Evolutionary conservation across 2,113 vertebrate species (phyloP).

Genomic region (Nothoprocta perdicaria): DNA sequence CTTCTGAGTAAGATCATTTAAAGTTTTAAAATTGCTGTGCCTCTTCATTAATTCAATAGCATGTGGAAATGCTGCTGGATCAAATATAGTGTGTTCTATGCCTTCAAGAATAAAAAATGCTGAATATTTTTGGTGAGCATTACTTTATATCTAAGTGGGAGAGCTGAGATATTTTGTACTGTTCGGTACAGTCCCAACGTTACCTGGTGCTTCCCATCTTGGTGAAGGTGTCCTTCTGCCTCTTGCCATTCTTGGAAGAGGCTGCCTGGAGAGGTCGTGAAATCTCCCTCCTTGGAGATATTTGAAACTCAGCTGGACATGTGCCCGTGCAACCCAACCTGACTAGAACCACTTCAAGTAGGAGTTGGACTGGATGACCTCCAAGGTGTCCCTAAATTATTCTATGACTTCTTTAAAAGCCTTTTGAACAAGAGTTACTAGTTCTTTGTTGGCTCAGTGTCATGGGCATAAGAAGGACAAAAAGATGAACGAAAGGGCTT

Average conservation of each 20-base stretch:
- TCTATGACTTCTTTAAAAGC: not conserved
- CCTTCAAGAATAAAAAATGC: not conserved
- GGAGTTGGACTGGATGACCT: not conserved
- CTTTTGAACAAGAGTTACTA: not conserved
- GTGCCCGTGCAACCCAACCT: not conserved
- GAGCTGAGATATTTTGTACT: not conserved
- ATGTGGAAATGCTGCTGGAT: not conserved
- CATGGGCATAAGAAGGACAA: not conserved
- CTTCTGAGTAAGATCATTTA: not conserved
- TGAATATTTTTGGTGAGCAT: not conserved
- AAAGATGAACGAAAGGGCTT: not conserved
- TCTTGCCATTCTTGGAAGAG: not conserved
- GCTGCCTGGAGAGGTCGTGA: not conserved
- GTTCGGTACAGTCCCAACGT: rapidly evolving
- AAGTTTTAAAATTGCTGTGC: not conserved
- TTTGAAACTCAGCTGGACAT: not conserved
- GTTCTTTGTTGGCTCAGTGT: not conserved
- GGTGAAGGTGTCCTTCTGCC: rapidly evolving
- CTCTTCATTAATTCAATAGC: not conserved
- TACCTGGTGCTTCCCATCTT: not conserved
- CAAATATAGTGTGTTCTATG: not conserved
- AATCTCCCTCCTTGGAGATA: not conserved
- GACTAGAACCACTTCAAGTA: not conserved
- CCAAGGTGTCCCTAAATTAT: not conserved
- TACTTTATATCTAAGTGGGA: not conserved